These are phyloP conservation scores for Peromyscus maniculatus DNA, from an alignment of 2,113 vertebrate genomes.

Conservation along the genomic window DNA sequence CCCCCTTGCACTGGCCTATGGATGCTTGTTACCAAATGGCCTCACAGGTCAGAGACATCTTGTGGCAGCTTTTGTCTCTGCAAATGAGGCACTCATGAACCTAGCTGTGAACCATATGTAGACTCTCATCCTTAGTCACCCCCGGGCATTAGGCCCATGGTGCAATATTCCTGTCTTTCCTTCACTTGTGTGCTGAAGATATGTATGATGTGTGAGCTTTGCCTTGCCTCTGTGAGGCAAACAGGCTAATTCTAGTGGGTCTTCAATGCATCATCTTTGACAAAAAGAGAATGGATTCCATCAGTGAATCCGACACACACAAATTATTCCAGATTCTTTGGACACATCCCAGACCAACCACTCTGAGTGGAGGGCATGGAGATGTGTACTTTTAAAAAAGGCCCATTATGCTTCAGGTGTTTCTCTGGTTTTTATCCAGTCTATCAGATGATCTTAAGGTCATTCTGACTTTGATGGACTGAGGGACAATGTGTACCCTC, in stretches of 20 bases:
- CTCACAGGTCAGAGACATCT: slow-evolving; percentile 29
- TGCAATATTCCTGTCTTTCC: not conserved
- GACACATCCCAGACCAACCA: not conserved
- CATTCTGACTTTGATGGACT: not conserved
- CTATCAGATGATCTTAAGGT: not conserved
- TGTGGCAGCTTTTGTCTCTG: not conserved
- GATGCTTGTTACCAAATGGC: slow-evolving; percentile 2
- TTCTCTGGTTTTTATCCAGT: not conserved
- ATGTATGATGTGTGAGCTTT: not conserved
- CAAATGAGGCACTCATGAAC: slow-evolving; percentile 20
- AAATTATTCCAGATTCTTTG: not conserved
- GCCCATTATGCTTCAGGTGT: not conserved
- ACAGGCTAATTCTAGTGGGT: not conserved
- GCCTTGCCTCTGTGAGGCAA: not conserved
- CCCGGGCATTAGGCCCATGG: not conserved
- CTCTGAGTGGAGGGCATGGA: not conserved
- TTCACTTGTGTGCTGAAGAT: slow-evolving; percentile 20
- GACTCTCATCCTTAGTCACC: not conserved
- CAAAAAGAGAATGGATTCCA: not conserved
- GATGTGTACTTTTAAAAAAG: not conserved
- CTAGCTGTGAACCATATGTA: not conserved
- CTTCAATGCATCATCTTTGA: slow-evolving; percentile 19
- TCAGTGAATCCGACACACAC: not conserved
- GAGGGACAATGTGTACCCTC: not conserved
- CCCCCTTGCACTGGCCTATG: not conserved